Conservation (phyloP, 2,797 vertebrate genomes). For the Lacerta agilis region DNA sequence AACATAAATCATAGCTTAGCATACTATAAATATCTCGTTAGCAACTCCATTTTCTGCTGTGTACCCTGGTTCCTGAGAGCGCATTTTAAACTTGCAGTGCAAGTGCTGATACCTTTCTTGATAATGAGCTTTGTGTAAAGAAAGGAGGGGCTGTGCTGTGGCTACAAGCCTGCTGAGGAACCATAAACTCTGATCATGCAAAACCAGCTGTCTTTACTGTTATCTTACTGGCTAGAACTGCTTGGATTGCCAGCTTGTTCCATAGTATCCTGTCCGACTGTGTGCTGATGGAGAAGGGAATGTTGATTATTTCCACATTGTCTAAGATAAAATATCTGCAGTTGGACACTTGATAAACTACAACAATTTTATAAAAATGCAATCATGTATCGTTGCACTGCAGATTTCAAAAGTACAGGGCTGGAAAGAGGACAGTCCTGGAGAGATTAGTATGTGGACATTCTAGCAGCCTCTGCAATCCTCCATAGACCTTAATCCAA, state of each 20-base stretch:
- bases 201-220: slow-evolving; percentile 14
- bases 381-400: no score
- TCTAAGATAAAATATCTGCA: not conserved
- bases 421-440: not conserved
- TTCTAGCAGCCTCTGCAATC: not conserved
- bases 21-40: not conserved
- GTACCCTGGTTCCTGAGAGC: not conserved
- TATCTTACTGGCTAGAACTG: slow-evolving; percentile 1
- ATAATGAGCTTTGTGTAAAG: slow-evolving; percentile 24
- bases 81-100: not conserved
- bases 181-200: not conserved
- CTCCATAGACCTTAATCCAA: not conserved
- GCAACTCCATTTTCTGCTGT: not conserved
- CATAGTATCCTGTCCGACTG: not conserved
- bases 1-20: slow-evolving; percentile 7
- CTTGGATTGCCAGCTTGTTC: slow-evolving; percentile 10
- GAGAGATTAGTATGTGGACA: not conserved
- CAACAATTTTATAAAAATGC: not conserved
- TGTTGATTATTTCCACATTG: not conserved
- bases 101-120: not conserved
- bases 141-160: slow-evolving; percentile 19
- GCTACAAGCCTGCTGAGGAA: not conserved
- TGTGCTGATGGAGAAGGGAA: not conserved
- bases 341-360: not conserved
- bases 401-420: not conserved